A percentile compares a stretch with the other conserved stretches of the same genome.
phyloP scores from a whole-genome alignment of 2,113 vertebrate species.

The Ascaphus truei region DNA sequence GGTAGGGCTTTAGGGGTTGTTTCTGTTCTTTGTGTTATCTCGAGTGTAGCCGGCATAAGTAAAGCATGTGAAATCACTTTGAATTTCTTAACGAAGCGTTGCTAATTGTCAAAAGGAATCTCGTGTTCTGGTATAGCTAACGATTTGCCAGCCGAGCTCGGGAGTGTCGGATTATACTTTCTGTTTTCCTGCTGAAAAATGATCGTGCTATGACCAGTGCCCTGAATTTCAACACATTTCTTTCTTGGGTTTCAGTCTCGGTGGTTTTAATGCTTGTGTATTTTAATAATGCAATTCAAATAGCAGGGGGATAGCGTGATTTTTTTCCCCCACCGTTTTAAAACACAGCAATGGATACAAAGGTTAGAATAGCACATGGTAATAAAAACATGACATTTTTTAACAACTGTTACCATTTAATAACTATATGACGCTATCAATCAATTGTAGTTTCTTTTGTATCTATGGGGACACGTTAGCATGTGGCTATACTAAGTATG shows the following conservation, averaged over 20 bases:
- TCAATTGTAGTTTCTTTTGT: background rate
- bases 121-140: background rate
- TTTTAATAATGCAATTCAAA: background rate
- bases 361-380: background rate
- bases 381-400: background rate
- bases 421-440: background rate
- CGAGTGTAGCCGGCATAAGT: background rate
- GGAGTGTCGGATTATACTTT: background rate
- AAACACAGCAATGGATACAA: background rate
- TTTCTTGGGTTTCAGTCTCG: background rate
- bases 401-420: background rate
- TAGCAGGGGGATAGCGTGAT: background rate
- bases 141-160: no score
- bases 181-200: background rate
- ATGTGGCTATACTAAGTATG: background rate
- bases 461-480: background rate
- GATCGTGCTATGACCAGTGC: background rate
- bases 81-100: background rate
- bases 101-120: background rate
- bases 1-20: no score
- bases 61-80: conserved; percentile 7
- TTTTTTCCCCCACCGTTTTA: background rate
- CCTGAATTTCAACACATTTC: background rate
- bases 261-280: background rate
- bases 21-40: background rate